Percentiles rank a stretch among this genome's conserved stretches.
phyloP scores from a whole-genome alignment of 2,888 invertebrate species.

The Empis stercorea region DNA sequence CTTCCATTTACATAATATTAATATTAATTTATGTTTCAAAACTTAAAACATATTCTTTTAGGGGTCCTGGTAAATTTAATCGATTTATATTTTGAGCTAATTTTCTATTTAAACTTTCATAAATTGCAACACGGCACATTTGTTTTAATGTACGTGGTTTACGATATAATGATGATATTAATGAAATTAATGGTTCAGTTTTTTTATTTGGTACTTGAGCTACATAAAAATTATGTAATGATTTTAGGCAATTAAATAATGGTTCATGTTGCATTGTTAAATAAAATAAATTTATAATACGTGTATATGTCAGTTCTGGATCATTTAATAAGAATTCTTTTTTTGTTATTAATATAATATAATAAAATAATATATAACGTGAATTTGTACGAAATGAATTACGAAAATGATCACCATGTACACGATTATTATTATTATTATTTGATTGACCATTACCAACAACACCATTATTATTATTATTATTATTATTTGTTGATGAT shows the following conservation, averaged over 20 bases:
- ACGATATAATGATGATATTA: slow-evolving; percentile 50
- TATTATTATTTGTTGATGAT: background rate
- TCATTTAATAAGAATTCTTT: slow-evolving; percentile 50
- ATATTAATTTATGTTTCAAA: slow-evolving; percentile 40
- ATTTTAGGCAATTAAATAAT: slow-evolving; percentile 54
- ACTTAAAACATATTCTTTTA: slow-evolving; percentile 56
- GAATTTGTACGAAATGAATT: slow-evolving; percentile 37
- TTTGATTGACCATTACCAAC: slow-evolving; percentile 3
- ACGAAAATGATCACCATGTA: slow-evolving; percentile 28
- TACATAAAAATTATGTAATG: slow-evolving; percentile 49
- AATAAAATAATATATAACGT: slow-evolving; percentile 51
- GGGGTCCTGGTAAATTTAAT: slow-evolving; percentile 51
- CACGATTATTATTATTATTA: slow-evolving; percentile 4
- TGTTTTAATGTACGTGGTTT: slow-evolving; percentile 59
- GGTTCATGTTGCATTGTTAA: slow-evolving; percentile 54
- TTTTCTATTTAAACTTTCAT: slow-evolving; percentile 48
- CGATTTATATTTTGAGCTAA: slow-evolving; percentile 52
- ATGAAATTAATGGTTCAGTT: slow-evolving; percentile 47
- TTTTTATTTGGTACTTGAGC: slow-evolving; percentile 49
- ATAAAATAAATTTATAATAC: slow-evolving; percentile 52
- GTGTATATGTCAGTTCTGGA: slow-evolving; percentile 48
- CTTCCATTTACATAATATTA: too few relatives aligned
- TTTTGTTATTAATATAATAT: slow-evolving; percentile 54
- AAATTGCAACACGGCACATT: slow-evolving; percentile 54
- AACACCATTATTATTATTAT: slow-evolving; percentile 7